phyloP scores from a whole-genome alignment of 2,797 vertebrate species.

The Spizella passerina region DNA sequence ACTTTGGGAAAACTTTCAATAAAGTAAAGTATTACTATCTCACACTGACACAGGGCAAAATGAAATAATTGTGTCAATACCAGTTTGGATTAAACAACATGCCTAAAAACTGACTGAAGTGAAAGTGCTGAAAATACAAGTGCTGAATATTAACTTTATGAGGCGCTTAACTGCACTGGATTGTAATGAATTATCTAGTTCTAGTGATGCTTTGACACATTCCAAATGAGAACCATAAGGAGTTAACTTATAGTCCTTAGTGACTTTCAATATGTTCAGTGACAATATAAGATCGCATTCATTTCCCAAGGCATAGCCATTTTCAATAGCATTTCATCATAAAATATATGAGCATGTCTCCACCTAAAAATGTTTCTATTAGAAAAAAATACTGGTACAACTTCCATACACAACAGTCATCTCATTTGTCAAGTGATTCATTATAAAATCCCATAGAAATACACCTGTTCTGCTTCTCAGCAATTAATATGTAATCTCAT shows the following conservation, averaged over 20 bases:
- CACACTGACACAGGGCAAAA: not conserved
- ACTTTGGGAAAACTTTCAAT: slow-evolving; percentile 35
- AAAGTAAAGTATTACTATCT: slow-evolving; percentile 19
- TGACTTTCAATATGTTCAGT: slow-evolving; percentile 30
- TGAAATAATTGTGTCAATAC: slow-evolving; percentile 52
- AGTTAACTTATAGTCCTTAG: slow-evolving; percentile 60
- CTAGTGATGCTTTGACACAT: slow-evolving; percentile 70
- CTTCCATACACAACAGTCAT: not conserved
- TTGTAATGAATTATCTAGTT: slow-evolving; percentile 79
- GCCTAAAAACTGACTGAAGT: slow-evolving; percentile 56
- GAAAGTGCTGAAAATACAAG: slow-evolving; percentile 58
- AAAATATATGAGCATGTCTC: not conserved
- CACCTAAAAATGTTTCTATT: not conserved
- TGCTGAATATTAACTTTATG: slow-evolving; percentile 77
- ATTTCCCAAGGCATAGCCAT: not conserved
- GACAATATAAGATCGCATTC: slow-evolving; percentile 31
- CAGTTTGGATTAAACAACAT: slow-evolving; percentile 59
- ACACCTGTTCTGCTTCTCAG: not conserved
- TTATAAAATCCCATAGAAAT: not conserved
- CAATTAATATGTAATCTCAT: not conserved
- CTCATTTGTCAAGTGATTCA: not conserved
- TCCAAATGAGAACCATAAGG: slow-evolving; percentile 76
- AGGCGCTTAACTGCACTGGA: slow-evolving; percentile 73
- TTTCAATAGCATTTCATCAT: not conserved
- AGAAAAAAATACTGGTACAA: not conserved